phyloP scores from a whole-genome alignment of 2,113 vertebrate species.

The Nicator chloris region DNA sequence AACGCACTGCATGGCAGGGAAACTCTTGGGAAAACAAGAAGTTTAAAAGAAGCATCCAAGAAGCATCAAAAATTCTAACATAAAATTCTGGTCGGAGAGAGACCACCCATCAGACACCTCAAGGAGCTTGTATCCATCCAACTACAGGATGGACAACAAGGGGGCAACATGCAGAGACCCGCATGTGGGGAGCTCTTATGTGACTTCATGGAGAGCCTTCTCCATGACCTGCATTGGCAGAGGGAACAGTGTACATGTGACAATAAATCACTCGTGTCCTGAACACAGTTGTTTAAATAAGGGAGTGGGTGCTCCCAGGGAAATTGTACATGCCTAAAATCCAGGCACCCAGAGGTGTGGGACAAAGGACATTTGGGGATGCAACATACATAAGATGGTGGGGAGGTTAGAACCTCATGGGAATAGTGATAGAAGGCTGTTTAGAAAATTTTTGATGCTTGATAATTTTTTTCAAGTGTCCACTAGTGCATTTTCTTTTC shows the following conservation, averaged over 20 bases:
- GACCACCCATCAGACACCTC: not conserved
- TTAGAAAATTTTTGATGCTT: not conserved
- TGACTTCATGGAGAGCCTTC: not conserved
- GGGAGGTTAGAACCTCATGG: not conserved
- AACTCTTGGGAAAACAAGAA: not conserved
- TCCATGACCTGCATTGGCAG: not conserved
- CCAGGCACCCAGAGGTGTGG: too few relatives aligned
- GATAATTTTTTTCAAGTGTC: not conserved
- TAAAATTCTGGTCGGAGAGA: not conserved
- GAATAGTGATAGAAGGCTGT: not conserved
- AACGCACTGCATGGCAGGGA: not conserved
- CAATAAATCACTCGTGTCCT: not conserved
- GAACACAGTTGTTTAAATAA: not conserved
- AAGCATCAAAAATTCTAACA: not conserved
- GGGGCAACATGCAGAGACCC: not conserved
- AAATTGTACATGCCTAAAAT: not conserved
- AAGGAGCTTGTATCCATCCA: not conserved
- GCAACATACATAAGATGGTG: not conserved
- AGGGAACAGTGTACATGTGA: not conserved
- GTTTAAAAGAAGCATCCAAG: not conserved
- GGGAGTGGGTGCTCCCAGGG: not conserved
- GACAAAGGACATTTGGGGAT: not conserved
- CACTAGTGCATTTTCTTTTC: not conserved
- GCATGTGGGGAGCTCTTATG: not conserved
- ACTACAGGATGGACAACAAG: not conserved